Conservation (phyloP, 1,140 invertebrate genomes). For the Macrosteles quadrilineatus region DNA sequence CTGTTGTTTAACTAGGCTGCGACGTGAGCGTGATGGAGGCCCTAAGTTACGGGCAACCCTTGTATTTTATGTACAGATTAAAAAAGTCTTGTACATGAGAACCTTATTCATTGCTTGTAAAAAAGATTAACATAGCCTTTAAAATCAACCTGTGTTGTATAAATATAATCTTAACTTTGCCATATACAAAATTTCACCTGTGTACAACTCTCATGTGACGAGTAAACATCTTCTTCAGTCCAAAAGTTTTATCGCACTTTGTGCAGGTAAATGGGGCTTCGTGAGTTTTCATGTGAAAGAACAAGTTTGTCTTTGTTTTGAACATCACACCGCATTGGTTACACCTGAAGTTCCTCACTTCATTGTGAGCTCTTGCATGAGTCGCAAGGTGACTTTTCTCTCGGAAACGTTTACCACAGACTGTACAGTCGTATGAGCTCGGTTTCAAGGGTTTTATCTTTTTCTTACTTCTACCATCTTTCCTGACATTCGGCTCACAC, state of each 20-base stretch:
- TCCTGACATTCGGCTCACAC: too few species aligned
- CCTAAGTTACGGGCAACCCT: too few species aligned
- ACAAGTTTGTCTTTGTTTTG: constrained; percentile 33
- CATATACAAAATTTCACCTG: too few species aligned
- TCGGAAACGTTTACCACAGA: constrained; percentile 49
- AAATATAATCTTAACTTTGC: too few species aligned
- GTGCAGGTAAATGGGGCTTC: constrained; percentile 31
- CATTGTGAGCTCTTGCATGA: constrained; percentile 47
- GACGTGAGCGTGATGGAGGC: too few species aligned
- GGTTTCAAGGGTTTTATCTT: background rate
- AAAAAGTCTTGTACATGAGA: too few species aligned
- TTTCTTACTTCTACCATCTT: too few species aligned
- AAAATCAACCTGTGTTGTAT: too few species aligned
- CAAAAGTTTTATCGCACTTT: constrained; percentile 31
- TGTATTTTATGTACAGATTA: too few species aligned
- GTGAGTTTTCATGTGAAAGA: constrained; percentile 31
- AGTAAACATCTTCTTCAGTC: constrained; percentile 21
- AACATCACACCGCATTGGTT: constrained; percentile 22
- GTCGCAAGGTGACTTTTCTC: constrained; percentile 42
- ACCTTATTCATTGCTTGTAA: too few species aligned
- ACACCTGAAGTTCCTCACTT: constrained; percentile 33
- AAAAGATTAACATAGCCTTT: too few species aligned
- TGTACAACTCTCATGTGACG: constrained; percentile 34
- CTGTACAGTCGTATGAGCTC: constrained; percentile 43
- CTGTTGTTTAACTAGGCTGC: too few species aligned